Conservation (phyloP, 2,113 vertebrate genomes). For the Toxotes chatareus region DNA sequence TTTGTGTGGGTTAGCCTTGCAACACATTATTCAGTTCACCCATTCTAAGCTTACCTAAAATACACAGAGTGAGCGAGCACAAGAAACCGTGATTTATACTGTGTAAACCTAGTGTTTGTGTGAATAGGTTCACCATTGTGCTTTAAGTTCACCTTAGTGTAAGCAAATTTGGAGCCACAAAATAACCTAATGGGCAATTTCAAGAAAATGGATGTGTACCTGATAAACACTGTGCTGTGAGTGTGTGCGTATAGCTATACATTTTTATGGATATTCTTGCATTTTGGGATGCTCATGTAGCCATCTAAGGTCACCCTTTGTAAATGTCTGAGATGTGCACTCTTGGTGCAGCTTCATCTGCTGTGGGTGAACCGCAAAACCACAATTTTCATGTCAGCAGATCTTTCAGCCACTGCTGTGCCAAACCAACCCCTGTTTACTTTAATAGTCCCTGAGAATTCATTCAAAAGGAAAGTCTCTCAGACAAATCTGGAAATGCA, state of each 20-base stretch:
- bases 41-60: constrained; percentile 16
- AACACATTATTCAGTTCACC: constrained; percentile 4
- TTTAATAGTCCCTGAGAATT: constrained; percentile 66
- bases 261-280: constrained; percentile 7
- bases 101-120: neutral
- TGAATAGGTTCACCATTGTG: neutral
- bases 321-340: constrained; percentile 33
- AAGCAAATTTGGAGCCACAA: neutral
- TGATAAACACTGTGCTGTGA: neutral
- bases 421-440: constrained; percentile 74
- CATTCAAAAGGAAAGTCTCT: constrained; percentile 21
- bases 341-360: constrained; percentile 48
- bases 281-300: constrained; percentile 27
- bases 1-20: constrained; percentile 27
- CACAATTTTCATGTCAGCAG: constrained; percentile 65
- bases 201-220: neutral
- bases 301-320: constrained; percentile 43
- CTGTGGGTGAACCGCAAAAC: constrained; percentile 48
- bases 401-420: constrained; percentile 37
- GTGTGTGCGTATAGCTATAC: neutral
- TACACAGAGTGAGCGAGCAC: neutral
- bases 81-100: neutral
- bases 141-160: neutral
- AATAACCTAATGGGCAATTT: neutral
- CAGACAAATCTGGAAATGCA: constrained; percentile 43